These are phyloP conservation scores for Mustela lutreola DNA, from an alignment of 2,113 vertebrate genomes.

Conservation along the genomic window DNA sequence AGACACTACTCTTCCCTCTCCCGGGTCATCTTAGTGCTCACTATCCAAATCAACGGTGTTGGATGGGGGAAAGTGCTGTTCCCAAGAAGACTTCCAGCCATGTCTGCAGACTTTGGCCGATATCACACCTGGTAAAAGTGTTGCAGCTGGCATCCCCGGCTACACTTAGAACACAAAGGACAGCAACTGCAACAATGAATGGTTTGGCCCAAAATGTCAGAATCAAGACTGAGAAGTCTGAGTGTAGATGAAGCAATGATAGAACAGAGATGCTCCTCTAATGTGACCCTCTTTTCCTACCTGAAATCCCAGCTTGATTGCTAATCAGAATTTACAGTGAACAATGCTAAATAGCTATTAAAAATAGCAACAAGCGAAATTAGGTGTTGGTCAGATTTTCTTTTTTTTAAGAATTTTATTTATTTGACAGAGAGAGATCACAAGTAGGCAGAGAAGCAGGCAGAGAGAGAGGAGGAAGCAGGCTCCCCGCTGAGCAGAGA, in stretches of 20 bases:
- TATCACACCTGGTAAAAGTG: fast-evolving
- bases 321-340: too few species aligned
- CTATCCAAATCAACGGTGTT: not conserved
- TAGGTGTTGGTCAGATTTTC: not conserved
- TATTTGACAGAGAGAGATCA: too few species aligned
- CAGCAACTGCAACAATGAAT: too few species aligned
- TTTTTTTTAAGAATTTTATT: not conserved
- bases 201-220: not conserved
- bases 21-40: not conserved
- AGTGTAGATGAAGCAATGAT: not conserved
- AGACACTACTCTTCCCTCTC: not conserved
- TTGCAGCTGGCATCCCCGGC: fast-evolving
- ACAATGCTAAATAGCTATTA: not conserved
- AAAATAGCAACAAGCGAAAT: not conserved
- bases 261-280: not conserved
- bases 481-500: too few species aligned
- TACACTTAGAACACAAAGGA: too few species aligned
- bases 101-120: not conserved
- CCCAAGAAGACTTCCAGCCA: too few species aligned
- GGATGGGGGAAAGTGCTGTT: too few species aligned
- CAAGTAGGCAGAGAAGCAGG: too few species aligned
- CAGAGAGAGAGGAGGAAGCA: too few species aligned
- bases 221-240: fast-evolving
- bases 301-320: not conserved
- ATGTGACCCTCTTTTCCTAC: fast-evolving